A percentile compares a stretch with the other conserved stretches of the same genome.
Conservation (phyloP, 2,113 vertebrate species). For the Holacanthus passer region DNA sequence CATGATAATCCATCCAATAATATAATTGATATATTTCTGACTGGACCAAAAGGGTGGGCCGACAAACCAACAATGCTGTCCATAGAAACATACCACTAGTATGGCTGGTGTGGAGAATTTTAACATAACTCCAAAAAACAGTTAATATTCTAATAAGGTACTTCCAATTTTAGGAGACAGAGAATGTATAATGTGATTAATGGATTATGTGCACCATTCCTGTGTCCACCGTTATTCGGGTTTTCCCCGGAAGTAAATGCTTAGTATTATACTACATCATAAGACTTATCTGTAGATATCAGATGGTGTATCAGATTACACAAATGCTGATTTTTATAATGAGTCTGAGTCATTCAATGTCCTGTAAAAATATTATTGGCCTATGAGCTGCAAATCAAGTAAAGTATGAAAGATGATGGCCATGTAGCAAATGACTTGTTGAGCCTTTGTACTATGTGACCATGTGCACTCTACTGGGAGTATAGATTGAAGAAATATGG, state of each 20-base stretch:
- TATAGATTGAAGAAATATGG: conserved; percentile 10
- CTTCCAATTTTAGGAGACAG: neutral
- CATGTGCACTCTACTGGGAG: neutral
- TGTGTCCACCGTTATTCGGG: neutral
- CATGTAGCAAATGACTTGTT: conserved; percentile 15
- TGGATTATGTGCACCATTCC: neutral
- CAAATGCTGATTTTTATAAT: neutral
- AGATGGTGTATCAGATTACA: neutral
- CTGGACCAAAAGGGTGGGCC: too few relatives aligned
- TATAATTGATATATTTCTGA: neutral
- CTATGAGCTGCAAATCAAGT: neutral
- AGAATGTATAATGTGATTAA: neutral
- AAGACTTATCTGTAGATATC: neutral
- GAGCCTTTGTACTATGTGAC: neutral
- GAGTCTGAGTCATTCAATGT: neutral
- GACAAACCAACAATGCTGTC: too few relatives aligned
- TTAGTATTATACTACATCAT: neutral
- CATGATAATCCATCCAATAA: neutral
- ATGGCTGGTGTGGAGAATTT: neutral
- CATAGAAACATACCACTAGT: too few relatives aligned
- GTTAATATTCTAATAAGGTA: neutral
- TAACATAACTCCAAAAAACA: neutral
- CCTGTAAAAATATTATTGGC: neutral
- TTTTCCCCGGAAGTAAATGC: neutral
- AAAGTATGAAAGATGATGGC: neutral